Evolutionary conservation across 2,113 vertebrate genomes (phyloP).

Genomic region (Thunnus maccoyii): DNA sequence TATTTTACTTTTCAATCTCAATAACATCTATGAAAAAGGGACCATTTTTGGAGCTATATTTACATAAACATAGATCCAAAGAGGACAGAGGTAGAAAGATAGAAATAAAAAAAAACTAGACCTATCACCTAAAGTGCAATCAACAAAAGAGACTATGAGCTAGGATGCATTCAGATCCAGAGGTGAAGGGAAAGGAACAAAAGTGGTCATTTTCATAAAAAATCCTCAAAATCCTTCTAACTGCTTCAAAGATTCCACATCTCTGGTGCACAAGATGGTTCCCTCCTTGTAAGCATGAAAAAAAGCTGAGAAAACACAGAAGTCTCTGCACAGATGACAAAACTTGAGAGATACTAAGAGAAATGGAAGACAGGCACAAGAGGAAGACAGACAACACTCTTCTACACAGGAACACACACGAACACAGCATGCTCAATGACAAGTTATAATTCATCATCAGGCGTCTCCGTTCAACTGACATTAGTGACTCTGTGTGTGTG

Average conservation of each 20-base stretch:
- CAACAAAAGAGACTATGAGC: not conserved
- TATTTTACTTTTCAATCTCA: not conserved
- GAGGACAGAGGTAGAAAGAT: too few species aligned
- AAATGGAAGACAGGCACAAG: not conserved
- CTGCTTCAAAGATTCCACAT: not conserved
- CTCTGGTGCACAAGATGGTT: not conserved
- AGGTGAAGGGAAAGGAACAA: not conserved
- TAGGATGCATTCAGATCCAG: not conserved
- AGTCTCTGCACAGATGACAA: not conserved
- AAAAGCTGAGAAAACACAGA: not conserved
- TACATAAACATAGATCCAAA: not conserved
- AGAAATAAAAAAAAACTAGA: not conserved
- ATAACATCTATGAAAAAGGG: not conserved
- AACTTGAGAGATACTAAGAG: not conserved
- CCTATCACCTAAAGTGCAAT: not conserved
- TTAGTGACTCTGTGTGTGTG: not conserved
- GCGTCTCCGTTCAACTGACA: not conserved
- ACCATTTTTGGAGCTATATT: too few species aligned
- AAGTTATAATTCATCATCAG: not conserved
- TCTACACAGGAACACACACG: not conserved
- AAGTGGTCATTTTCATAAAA: not conserved
- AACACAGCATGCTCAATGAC: not conserved
- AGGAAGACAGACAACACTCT: not conserved
- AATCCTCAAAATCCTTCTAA: not conserved
- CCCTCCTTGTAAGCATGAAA: not conserved